These are phyloP conservation scores for Pherbina coryleti DNA, from an alignment of 2,888 invertebrate genomes.

Conservation along the genomic window DNA sequence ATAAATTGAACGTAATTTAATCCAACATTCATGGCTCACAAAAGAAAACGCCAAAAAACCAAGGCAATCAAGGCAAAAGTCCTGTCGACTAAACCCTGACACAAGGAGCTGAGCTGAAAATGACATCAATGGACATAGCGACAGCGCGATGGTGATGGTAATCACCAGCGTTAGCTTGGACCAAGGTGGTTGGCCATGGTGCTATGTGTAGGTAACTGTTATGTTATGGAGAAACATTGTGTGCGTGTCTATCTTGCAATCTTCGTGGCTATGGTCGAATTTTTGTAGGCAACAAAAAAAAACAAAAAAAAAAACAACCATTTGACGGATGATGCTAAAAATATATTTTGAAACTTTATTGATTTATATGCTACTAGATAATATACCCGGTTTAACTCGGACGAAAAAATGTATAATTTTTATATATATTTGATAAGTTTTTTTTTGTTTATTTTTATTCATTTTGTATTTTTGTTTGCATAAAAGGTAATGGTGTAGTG, in stretches of 20 bases:
- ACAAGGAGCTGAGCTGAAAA: not conserved
- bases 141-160: not conserved
- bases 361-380: not conserved
- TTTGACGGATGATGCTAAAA: not conserved
- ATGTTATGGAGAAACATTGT: not conserved
- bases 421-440: too few relatives aligned
- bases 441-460: too few relatives aligned
- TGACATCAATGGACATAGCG: not conserved
- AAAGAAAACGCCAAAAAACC: not conserved
- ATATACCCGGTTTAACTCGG: too few relatives aligned
- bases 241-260: not conserved
- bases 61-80: not conserved
- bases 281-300: not conserved
- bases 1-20: not conserved
- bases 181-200: not conserved
- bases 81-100: not conserved
- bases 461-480: too few relatives aligned
- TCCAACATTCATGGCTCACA: not conserved
- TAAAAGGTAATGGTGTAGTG: too few relatives aligned
- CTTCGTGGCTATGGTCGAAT: not conserved
- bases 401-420: too few relatives aligned
- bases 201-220: not conserved
- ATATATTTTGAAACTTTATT: slow-evolving; percentile 1
- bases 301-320: too few relatives aligned
- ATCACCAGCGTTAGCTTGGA: not conserved